Conservation (phyloP, 2,113 vertebrate genomes). For the Silurus glanis region DNA sequence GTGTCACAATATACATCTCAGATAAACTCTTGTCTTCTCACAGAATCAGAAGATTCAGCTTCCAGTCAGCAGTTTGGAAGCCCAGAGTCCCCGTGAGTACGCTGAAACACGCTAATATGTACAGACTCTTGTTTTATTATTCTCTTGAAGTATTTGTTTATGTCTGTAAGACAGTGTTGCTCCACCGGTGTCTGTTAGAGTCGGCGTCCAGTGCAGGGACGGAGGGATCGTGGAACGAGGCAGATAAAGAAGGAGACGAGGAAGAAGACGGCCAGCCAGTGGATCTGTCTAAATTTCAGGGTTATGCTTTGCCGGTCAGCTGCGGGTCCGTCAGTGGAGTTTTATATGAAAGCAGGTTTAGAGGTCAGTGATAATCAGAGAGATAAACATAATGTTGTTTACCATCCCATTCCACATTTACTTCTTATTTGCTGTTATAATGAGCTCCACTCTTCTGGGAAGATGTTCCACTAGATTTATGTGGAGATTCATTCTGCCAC, state of each 20-base stretch:
- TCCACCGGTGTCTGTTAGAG: background rate
- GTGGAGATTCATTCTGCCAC: no score
- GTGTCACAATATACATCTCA: background rate
- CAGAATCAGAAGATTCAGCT: conserved; percentile 34
- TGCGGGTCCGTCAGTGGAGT: conserved; percentile 56
- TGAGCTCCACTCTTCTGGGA: no score
- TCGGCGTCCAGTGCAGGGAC: background rate
- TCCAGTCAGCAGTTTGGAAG: background rate
- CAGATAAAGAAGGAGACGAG: background rate
- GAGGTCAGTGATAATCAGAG: conserved; percentile 56
- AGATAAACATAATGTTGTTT: background rate
- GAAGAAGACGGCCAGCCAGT: background rate
- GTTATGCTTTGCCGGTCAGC: conserved; percentile 56
- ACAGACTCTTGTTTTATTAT: background rate
- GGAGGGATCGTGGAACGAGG: background rate
- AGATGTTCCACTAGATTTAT: no score
- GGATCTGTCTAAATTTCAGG: background rate
- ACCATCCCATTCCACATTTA: background rate
- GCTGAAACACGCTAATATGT: background rate
- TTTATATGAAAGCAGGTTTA: conserved; percentile 63
- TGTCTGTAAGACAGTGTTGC: background rate
- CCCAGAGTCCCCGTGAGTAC: conserved; percentile 31
- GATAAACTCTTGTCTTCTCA: background rate
- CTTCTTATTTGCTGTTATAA: no score
- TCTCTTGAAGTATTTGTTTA: background rate